These are phyloP conservation scores for Aporrectodea caliginosa DNA, from an alignment of 1,140 invertebrate genomes.

Conservation along the genomic window DNA sequence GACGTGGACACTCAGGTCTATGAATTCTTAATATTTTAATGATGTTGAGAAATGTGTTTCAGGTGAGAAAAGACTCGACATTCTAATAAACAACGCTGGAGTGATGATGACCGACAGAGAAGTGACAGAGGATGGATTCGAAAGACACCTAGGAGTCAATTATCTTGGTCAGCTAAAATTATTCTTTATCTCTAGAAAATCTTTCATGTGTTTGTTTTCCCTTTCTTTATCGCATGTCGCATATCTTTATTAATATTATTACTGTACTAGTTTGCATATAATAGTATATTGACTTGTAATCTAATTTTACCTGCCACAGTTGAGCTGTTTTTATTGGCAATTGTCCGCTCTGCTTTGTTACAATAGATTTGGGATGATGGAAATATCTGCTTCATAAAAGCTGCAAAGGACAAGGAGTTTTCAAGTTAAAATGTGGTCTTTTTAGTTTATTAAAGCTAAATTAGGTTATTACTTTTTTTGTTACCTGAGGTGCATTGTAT, in stretches of 20 bases:
- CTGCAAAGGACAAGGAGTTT: no score
- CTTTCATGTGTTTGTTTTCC: neutral
- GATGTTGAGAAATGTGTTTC: no score
- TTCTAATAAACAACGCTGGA: slow-evolving; percentile 21
- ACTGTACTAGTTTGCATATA: neutral
- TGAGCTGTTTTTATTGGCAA: neutral
- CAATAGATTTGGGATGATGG: no score
- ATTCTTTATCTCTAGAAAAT: neutral
- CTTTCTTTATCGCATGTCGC: neutral
- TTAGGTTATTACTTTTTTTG: no score
- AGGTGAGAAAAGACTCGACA: slow-evolving; percentile 17
- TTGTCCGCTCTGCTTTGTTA: neutral
- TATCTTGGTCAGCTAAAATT: slow-evolving; percentile 1
- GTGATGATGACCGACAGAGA: neutral
- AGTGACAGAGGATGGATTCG: slow-evolving; percentile 19
- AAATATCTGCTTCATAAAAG: no score
- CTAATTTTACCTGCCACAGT: neutral
- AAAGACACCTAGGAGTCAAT: slow-evolving; percentile 8
- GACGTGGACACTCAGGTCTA: no score
- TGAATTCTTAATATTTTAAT: no score
- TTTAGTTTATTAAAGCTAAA: no score
- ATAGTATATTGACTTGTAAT: neutral
- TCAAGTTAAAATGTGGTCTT: no score
- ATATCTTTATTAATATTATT: neutral
- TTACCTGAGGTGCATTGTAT: no score